Percentiles rank a stretch among this genome's conserved stretches.
These are phyloP conservation scores for Fragum sueziense DNA, from an alignment of 2,888 invertebrate genomes.

Conservation along the genomic window DNA sequence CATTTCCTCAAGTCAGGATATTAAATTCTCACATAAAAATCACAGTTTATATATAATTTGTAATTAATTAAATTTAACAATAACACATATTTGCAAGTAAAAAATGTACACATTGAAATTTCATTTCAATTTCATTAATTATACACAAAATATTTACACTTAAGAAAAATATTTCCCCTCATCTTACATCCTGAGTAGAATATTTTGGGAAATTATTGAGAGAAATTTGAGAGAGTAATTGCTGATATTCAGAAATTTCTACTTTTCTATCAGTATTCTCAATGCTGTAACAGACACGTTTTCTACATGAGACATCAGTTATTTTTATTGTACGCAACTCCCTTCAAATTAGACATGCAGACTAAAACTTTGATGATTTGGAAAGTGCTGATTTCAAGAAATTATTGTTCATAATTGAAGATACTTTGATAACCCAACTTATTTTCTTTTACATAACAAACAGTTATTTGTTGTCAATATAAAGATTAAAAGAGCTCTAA, in stretches of 20 bases:
- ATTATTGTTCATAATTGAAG: too few species aligned
- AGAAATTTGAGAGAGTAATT: not conserved
- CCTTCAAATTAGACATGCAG: too few species aligned
- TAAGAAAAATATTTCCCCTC: not conserved
- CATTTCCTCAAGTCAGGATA: not conserved
- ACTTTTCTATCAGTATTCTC: not conserved
- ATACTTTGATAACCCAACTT: too few species aligned
- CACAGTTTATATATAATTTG: conserved; percentile 18
- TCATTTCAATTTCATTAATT: conserved; percentile 43
- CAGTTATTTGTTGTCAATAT: too few species aligned
- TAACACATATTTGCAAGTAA: conserved; percentile 1
- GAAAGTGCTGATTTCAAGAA: too few species aligned
- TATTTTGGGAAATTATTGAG: not conserved
- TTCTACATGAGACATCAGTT: too few species aligned
- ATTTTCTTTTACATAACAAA: too few species aligned
- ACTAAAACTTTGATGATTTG: too few species aligned
- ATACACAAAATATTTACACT: not conserved
- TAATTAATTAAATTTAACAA: conserved; percentile 15
- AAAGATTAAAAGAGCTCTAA: too few species aligned
- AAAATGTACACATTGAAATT: conserved; percentile 54
- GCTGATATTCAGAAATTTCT: not conserved
- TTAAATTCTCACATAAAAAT: not conserved
- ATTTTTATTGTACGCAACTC: too few species aligned
- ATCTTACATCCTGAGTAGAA: not conserved
- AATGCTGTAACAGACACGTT: too few species aligned